Conservation (phyloP, 2,797 vertebrate genomes). For the Tamandua tetradactyla region DNA sequence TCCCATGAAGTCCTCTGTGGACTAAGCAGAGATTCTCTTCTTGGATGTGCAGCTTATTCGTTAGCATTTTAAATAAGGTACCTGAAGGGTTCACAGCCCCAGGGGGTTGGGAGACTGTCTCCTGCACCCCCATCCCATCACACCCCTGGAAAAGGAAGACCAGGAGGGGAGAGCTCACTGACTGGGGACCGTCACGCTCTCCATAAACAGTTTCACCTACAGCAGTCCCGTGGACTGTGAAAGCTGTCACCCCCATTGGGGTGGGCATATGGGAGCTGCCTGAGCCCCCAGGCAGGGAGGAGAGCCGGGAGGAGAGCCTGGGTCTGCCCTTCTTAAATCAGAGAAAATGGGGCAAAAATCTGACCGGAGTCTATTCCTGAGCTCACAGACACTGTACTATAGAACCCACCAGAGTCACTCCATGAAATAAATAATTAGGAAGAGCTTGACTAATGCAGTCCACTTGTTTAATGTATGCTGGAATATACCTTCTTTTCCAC, state of each 20-base stretch:
- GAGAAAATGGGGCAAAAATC: neutral
- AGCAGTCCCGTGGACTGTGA: fast-evolving
- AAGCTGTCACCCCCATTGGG: neutral
- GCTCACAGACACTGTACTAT: neutral
- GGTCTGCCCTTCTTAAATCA: neutral
- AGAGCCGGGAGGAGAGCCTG: too few species aligned
- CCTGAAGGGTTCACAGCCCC: neutral
- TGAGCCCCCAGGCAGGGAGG: too few species aligned
- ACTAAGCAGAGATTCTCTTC: too few species aligned
- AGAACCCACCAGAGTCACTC: neutral
- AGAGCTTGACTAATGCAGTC: neutral
- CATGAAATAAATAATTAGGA: neutral
- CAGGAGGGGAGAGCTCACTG: fast-evolving
- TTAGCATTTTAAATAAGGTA: neutral
- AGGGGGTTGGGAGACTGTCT: neutral
- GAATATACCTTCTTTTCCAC: neutral
- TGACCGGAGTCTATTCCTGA: neutral
- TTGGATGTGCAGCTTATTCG: too few species aligned
- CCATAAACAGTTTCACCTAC: too few species aligned
- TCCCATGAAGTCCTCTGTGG: neutral
- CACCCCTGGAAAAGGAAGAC: neutral
- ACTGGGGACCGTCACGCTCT: too few species aligned
- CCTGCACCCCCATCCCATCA: neutral
- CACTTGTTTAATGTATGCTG: neutral
- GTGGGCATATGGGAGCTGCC: too few species aligned